These are phyloP conservation scores for Teleiodes luculella DNA, from an alignment of 2,888 invertebrate genomes.

Conservation along the genomic window DNA sequence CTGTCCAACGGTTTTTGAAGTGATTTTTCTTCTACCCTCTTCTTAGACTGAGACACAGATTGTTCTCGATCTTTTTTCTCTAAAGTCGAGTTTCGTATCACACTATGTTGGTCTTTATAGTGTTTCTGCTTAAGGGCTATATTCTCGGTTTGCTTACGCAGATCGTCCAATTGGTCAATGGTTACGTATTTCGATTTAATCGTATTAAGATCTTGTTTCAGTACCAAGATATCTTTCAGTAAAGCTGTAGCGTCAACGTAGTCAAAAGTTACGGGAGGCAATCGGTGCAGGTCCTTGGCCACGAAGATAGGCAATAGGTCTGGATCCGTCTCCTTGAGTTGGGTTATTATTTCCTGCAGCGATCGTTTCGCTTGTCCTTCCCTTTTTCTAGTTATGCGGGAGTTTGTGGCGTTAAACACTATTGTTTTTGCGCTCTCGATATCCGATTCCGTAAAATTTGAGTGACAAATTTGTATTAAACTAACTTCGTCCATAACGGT, in stretches of 20 bases:
- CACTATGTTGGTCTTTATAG: too few species aligned
- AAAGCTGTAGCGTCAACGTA: background rate
- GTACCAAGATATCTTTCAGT: background rate
- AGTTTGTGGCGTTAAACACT: background rate
- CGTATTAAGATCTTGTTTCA: background rate
- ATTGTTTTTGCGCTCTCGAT: background rate
- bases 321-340: background rate
- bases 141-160: background rate
- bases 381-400: background rate
- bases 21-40: background rate
- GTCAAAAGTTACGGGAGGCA: background rate
- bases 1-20: too few species aligned
- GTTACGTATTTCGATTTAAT: background rate
- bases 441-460: background rate
- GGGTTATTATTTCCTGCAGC: background rate
- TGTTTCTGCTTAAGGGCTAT: too few species aligned
- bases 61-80: background rate
- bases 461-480: background rate
- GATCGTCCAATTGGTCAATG: background rate
- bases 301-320: background rate
- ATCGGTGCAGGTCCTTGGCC: background rate
- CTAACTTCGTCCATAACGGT: slow-evolving; percentile 1
- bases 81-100: too few species aligned
- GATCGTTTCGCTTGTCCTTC: background rate
- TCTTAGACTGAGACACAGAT: background rate